Percentiles rank a stretch among this genome's conserved stretches.
phyloP scores from a whole-genome alignment of 2,113 vertebrate genomes.

The Catharus minimus region DNA sequence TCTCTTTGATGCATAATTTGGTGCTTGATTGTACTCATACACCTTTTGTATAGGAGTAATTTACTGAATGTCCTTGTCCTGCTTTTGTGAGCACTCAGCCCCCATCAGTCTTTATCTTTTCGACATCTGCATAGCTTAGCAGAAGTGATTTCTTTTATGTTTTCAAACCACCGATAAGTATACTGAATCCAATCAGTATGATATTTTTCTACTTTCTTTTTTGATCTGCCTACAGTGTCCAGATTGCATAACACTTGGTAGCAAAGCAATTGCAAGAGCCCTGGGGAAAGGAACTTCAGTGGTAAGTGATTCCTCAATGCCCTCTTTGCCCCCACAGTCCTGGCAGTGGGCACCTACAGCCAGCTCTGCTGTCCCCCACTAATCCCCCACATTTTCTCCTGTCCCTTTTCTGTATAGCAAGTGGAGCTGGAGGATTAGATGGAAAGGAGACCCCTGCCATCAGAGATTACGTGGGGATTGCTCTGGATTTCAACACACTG shows the following conservation, averaged over 20 bases:
- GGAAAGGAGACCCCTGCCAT: not conserved
- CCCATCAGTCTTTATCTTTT: not conserved
- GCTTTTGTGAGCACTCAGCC: not conserved
- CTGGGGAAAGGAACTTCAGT: not conserved
- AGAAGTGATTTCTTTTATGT: not conserved
- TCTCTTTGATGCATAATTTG: not conserved
- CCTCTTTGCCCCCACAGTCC: not conserved
- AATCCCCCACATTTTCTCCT: not conserved
- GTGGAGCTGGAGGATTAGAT: not conserved
- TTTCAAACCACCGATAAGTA: not conserved
- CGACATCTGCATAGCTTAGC: not conserved
- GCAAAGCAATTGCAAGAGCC: not conserved
- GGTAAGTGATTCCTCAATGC: not conserved
- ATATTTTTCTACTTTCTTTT: not conserved
- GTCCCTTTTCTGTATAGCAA: not conserved
- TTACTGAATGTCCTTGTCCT: not conserved
- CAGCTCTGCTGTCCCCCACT: not conserved
- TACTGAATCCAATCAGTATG: not conserved
- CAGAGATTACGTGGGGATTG: not conserved
- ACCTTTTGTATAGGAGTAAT: not conserved
- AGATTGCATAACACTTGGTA: fast-evolving
- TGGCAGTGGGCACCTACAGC: not conserved
- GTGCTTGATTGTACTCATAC: not conserved
- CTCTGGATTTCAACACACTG: not conserved
- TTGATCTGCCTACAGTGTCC: not conserved